phyloP scores from a whole-genome alignment of 2,113 vertebrate genomes.

The Plecotus auritus region DNA sequence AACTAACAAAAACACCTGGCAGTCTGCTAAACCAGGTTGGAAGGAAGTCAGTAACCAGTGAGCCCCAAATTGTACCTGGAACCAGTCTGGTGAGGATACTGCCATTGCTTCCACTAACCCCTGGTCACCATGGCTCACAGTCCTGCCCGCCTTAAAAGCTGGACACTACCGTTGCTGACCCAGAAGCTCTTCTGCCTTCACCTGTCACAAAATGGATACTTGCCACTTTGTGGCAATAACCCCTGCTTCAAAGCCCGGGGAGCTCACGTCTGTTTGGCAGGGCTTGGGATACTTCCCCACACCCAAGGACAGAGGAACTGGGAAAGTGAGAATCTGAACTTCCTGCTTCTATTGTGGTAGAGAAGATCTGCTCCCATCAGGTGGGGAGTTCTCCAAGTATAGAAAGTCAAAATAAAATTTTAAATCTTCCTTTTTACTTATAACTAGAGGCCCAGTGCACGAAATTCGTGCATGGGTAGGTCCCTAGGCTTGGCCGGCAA shows the following conservation, averaged over 20 bases:
- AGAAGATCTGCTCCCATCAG: background rate
- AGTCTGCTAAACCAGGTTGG: background rate
- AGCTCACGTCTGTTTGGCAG: background rate
- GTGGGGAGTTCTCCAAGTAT: background rate
- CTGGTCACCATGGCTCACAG: background rate
- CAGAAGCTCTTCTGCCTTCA: background rate
- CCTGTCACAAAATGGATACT: background rate
- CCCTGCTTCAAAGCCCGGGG: background rate
- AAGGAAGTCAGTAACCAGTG: background rate
- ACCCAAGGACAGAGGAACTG: background rate
- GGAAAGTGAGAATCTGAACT: background rate
- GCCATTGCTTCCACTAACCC: background rate
- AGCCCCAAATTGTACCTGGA: background rate
- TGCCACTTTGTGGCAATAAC: background rate
- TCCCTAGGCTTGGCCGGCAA: no score
- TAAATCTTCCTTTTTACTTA: background rate
- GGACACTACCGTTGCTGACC: background rate
- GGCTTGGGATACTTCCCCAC: background rate
- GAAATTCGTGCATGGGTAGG: no score
- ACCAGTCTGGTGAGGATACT: background rate
- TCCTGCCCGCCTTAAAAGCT: background rate
- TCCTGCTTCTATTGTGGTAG: background rate
- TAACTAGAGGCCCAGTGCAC: background rate
- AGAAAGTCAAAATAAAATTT: background rate
- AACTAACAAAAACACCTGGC: background rate